Base-by-base conservation (phyloP, 1,140 invertebrate genomes). In the Kradibia gibbosae region DNA sequence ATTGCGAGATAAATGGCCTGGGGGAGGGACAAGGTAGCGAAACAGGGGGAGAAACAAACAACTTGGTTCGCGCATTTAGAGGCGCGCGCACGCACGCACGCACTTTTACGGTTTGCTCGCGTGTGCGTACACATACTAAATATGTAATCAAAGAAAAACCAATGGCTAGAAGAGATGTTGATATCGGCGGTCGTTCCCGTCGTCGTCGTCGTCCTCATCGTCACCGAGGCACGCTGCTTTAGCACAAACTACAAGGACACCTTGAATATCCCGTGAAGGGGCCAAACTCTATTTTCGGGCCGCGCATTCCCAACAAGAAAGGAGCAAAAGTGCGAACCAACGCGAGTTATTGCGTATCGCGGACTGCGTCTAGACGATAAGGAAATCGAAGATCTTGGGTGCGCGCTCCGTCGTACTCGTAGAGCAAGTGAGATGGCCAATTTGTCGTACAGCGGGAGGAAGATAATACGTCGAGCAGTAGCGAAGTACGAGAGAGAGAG, bases 341-440 rank as follows among this genome's bases (percentile, higher is more conserved):
- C 50, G 50, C 15, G 50, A 53, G 34, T 39, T 67, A 67, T 67
- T 67, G 62, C 62, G 62, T 39, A 67, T 67, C 62, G 62, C 62
- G 34, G 34, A 17, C 60, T 65, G 60, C 60, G 62, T 65, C 62
- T 67, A 67, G 34, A 67, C 62, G 62, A 67, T 67, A 67, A 67
- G 34, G 62, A 67, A 39, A n/a, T 36, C 62, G 20, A 67, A 67
- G 62, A 67, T 67, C 62, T 67, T 22, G n/a, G 4, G 13, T 3
- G 60, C 13, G 60, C 60, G 60, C 60, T 28, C 60, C 28, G 28
- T 11, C 60, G 15, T 36, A 11, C 62, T 31, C 17, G n/a, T 10
- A 53, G 31, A 36, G 55, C 13, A 25, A 57, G 55, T 3, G 25
- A 25, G 55, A n/a, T n/a, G n/a, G n/a, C n/a, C n/a, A n/a, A n/a